Conservation (phyloP, 2,113 vertebrate species). For the Polypterus bichir region DNA sequence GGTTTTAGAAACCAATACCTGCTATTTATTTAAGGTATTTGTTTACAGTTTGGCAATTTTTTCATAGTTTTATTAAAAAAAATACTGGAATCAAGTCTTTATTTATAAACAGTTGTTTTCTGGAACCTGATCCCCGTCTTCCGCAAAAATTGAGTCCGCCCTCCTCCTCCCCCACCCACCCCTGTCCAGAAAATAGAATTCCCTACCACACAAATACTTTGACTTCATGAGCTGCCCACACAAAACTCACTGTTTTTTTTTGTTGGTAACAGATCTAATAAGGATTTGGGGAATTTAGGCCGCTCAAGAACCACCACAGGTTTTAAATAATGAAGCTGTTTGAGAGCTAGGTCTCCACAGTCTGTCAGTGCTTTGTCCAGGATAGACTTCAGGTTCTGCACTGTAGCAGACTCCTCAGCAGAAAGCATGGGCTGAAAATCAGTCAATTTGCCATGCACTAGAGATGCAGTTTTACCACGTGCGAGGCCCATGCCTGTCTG, state of each 20-base stretch:
- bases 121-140: no score
- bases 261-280: conserved; percentile 72
- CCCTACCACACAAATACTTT: conserved; percentile 6
- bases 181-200: no score
- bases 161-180: no score
- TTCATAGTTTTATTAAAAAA: conserved; percentile 22
- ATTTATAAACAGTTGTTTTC: neutral
- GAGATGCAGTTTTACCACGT: conserved; percentile 44
- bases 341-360: conserved; percentile 93
- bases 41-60: conserved; percentile 29
- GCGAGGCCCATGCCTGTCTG: conserved; percentile 49
- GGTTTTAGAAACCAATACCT: conserved; percentile 27
- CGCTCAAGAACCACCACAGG: conserved; percentile 91
- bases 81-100: conserved; percentile 17
- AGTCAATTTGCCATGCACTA: conserved; percentile 40
- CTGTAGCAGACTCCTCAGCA: conserved; percentile 52
- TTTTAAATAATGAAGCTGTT: conserved; percentile 93
- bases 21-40: conserved; percentile 14
- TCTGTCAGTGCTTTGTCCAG: conserved; percentile 86
- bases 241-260: conserved; percentile 76
- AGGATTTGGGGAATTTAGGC: conserved; percentile 67
- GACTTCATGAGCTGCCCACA: conserved; percentile 66
- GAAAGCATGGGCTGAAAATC: conserved; percentile 52
- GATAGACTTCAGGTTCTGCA: conserved; percentile 79
- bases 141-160: no score